Evolutionary conservation across 2,113 vertebrate genomes (phyloP).

Genomic region (Dromas ardeola): DNA sequence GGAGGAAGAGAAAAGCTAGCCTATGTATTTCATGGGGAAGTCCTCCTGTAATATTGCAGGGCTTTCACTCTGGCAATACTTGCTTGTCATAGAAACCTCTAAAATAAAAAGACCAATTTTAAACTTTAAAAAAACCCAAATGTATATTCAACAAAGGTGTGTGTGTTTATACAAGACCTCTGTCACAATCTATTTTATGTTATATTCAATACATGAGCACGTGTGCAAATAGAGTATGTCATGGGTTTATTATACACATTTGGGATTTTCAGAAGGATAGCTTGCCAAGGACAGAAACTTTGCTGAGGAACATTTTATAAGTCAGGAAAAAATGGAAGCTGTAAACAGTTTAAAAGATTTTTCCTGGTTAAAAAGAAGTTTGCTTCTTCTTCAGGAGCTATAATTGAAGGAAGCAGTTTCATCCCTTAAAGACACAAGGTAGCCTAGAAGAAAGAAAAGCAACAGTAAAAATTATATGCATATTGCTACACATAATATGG

Average conservation of each 20-base stretch:
- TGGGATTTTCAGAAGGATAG: background rate
- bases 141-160: background rate
- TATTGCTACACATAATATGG: background rate
- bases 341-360: background rate
- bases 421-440: background rate
- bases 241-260: background rate
- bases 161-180: background rate
- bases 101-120: background rate
- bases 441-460: background rate
- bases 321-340: background rate
- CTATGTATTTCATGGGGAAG: background rate
- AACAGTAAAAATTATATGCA: background rate
- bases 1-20: background rate
- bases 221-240: background rate
- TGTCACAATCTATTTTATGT: background rate
- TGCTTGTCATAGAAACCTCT: background rate
- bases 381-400: background rate
- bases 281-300: background rate
- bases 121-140: background rate
- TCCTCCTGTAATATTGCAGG: background rate
- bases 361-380: background rate
- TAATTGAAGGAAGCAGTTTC: background rate
- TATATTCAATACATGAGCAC: background rate
- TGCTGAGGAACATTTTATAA: background rate
- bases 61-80: background rate